phyloP scores from a whole-genome alignment of 64 coral and sea anemone species.

The Porites australiensis region DNA sequence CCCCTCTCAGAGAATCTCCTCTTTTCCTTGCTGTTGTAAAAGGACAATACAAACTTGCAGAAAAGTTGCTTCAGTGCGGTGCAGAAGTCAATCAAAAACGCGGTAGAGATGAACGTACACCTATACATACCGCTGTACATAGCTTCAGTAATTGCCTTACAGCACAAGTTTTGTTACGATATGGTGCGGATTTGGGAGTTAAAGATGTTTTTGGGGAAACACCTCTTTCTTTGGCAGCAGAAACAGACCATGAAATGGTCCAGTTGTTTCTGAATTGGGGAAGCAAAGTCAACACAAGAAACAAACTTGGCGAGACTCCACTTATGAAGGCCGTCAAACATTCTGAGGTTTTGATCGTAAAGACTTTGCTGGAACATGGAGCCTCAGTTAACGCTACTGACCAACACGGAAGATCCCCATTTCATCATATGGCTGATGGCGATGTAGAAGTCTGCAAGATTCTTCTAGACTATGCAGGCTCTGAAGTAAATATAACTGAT shows the following conservation, averaged over 20 bases:
- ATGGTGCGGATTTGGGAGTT: background rate
- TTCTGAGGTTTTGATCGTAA: background rate
- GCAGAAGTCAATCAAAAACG: background rate
- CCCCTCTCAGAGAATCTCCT: background rate
- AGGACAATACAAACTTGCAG: background rate
- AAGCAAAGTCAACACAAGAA: background rate
- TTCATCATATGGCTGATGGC: conserved; percentile 13
- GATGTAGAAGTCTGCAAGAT: background rate
- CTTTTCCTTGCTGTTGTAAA: background rate
- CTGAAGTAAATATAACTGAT: conserved; percentile 20
- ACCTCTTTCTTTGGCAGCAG: background rate
- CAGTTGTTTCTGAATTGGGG: background rate
- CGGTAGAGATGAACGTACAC: background rate
- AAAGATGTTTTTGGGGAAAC: background rate
- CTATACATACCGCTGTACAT: background rate
- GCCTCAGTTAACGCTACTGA: conserved; percentile 9
- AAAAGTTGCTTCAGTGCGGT: conserved; percentile 2
- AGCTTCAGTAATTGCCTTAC: background rate
- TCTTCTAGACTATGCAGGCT: background rate
- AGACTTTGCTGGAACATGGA: background rate
- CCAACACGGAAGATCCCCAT: background rate
- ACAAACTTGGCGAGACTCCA: background rate
- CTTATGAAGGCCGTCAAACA: background rate
- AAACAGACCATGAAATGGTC: background rate
- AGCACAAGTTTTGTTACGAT: background rate